Base-by-base conservation (phyloP, 2,113 vertebrate species). In the Oryzias curvinotus region DNA sequence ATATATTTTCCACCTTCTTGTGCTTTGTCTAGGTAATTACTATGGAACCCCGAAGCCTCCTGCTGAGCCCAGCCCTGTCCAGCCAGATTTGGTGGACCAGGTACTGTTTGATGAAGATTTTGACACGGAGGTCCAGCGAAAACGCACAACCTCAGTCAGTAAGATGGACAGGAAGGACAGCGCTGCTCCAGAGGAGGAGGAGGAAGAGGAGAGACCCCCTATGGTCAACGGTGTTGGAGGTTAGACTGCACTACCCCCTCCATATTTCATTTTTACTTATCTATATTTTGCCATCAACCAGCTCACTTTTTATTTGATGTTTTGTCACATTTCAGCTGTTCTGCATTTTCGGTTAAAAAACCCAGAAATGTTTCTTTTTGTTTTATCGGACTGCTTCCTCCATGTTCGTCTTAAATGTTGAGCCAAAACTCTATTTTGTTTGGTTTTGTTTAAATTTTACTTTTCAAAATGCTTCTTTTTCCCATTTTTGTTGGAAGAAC, bases 91-190 rank as follows among this genome's bases (percentile, higher is more conserved):
- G 2, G 96, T 98, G 75, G 96, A 98, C 89, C 96, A 98, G 77
- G 96, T 98, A 62, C 92, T 99, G 74, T 98, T 99, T 64, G 96
- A 99, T 56, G 95, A 96, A 86, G 96, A 97, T 58, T 99, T 97
- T 82, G 96, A 97, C 80, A 90, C 92, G 0, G 96, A 98, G 82
- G 94, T 94, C 0, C 97, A 98, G 81, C 91, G 97, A 52, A 98
- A 98, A 74, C 93, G 96, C 83, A 98, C 97, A 12, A 97, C 96
- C 0, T 99, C 97, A 0, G 96, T 99, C 91, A 99, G 97, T 85
- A 98, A 98, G 85, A 99, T 99, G 95, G 95, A 99, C 44, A 88
- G 95, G 66, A 97, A 91, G 89, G 96, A 98, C 85, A 98, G 95
- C 17, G 92, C 93, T 1, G 93, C 97, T 10, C 96, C 96, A 1